Percentiles rank a stretch among this genome's conserved stretches.
Conservation (phyloP, 2,888 invertebrate species). For the Cordilura impudica region DNA sequence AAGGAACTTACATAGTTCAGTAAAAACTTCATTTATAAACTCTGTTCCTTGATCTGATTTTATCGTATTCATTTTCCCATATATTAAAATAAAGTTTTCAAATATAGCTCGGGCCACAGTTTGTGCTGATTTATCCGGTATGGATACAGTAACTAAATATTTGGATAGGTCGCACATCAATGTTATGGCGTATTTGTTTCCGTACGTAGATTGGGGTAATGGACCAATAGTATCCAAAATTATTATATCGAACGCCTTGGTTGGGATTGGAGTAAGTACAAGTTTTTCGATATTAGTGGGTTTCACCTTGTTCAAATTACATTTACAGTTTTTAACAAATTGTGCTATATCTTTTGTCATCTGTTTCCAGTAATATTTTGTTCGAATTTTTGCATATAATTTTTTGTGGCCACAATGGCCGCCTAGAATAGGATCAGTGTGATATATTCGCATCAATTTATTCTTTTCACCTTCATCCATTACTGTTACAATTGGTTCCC, state of each 20-base stretch:
- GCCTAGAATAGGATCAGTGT: background rate
- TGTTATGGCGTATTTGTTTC: background rate
- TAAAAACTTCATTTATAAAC: constrained; percentile 6
- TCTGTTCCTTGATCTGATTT: constrained; percentile 15
- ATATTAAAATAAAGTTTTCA: too few species aligned
- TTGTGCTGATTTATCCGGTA: too few species aligned
- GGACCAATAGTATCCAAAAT: too few species aligned
- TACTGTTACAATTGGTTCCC: background rate
- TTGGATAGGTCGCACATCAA: background rate
- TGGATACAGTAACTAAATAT: too few species aligned
- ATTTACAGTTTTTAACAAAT: too few species aligned
- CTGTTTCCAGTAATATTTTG: background rate
- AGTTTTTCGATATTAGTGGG: too few species aligned
- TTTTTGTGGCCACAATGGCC: background rate
- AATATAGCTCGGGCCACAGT: too few species aligned
- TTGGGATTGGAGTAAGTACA: background rate
- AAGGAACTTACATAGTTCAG: constrained; percentile 11
- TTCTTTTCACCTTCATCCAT: background rate
- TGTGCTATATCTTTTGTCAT: background rate
- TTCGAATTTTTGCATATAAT: background rate
- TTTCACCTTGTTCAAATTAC: too few species aligned
- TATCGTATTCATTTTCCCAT: background rate
- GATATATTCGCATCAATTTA: background rate
- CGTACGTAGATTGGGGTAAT: too few species aligned
- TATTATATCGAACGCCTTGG: too few species aligned